Conservation (phyloP, 2,113 vertebrate genomes). For the Pavo muticus region DNA sequence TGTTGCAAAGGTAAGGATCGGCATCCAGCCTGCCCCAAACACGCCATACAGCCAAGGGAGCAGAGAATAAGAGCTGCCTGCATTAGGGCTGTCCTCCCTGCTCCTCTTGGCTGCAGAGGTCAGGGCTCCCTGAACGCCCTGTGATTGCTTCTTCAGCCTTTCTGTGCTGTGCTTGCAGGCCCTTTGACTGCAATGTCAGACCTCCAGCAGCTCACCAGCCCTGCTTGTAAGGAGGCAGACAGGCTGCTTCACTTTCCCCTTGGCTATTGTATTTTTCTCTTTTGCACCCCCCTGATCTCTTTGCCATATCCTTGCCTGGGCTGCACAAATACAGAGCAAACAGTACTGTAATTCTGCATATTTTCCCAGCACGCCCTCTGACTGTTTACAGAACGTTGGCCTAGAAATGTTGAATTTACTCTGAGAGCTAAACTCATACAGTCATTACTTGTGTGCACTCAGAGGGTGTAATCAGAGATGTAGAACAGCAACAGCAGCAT, state of each 20-base stretch:
- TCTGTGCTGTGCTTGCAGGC: background rate
- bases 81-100: background rate
- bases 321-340: background rate
- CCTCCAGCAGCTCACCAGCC: background rate
- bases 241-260: background rate
- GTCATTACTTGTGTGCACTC: background rate
- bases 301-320: background rate
- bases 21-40: background rate
- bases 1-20: rapidly evolving
- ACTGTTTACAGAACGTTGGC: background rate
- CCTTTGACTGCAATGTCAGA: background rate
- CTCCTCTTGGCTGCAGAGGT: background rate
- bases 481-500: background rate
- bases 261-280: background rate
- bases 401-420: conserved; percentile 18
- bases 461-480: conserved; percentile 6
- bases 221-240: background rate
- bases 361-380: background rate
- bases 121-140: background rate
- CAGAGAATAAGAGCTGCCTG: background rate
- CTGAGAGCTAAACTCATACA: background rate
- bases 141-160: background rate
- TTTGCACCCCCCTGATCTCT: background rate
- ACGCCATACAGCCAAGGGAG: background rate
- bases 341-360: background rate